Evolutionary conservation across 2,888 invertebrate species (phyloP).

Genomic region (Camptogramma bilineatum): DNA sequence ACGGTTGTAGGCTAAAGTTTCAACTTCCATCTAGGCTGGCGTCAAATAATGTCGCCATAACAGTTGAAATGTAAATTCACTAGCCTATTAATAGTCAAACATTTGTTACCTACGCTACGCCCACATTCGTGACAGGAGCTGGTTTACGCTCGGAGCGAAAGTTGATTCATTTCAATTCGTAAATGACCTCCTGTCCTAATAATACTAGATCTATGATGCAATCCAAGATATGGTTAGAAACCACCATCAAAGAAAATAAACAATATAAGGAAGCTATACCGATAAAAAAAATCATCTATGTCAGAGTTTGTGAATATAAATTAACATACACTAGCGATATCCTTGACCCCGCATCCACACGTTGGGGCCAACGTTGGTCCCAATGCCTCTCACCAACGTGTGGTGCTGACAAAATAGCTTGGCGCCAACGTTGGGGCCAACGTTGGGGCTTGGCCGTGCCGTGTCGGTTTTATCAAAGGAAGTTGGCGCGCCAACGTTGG

Average conservation of each 20-base stretch:
- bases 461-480: no score
- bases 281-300: conserved; percentile 12
- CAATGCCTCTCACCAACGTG: no score
- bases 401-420: no score
- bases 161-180: conserved; percentile 43
- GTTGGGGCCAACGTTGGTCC: no score
- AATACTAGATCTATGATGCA: conserved; percentile 34
- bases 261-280: conserved; percentile 14
- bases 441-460: no score
- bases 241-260: conserved; percentile 22
- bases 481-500: no score
- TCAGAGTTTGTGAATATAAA: conserved; percentile 13
- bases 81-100: conserved; percentile 32
- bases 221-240: conserved; percentile 26
- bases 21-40: conserved; percentile 1
- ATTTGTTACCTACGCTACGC: conserved; percentile 33
- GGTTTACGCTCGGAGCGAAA: conserved; percentile 37
- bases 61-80: conserved; percentile 38
- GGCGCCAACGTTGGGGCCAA: no score
- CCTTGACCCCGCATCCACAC: no score
- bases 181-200: conserved; percentile 41
- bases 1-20: conserved; percentile 4
- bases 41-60: conserved; percentile 30
- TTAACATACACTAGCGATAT: conserved; percentile 10
- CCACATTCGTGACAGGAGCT: conserved; percentile 26